Base-by-base conservation (phyloP, 2,888 invertebrate species). In the Leptinotarsa tumamoca region DNA sequence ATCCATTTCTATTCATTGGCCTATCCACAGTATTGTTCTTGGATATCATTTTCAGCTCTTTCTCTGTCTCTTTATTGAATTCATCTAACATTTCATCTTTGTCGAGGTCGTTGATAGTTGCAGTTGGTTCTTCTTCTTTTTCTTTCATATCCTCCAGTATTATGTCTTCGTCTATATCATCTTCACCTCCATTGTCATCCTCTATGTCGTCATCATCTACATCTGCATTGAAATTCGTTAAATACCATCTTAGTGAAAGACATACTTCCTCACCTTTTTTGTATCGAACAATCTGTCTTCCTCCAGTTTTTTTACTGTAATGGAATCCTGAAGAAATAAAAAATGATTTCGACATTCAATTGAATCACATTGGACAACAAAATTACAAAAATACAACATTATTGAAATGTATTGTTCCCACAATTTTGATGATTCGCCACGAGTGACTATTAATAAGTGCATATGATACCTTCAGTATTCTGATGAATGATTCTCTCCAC, bases 101-200 rank as follows among this genome's bases (percentile, higher is more conserved):
- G 58, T 76, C 79, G 43, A 73, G 50, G n/a, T 68, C 50, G 69
- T 76, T 76, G 2, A 72, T 76, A 0, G 78, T 75, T 3, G 58
- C 21, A 23, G 17, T 15, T 4, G 23, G 4, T 14, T 10, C 21
- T 18, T 21, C 58, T 58, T 58, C 58, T 15, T 75, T 70, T 54
- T 78, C 80, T 14, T 72, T 51, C 21, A 58, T 67, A 43, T 79
- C 79, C 58, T 78, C 77, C n/a, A 78, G 23, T 23, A 72, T 61
- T 52, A 79, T 76, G 21, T 78, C 77, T 49, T 74, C 77, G n/a
- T 77, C 76, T n/a, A 75, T 67, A 49, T 77, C 76, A 58, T 78
- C 74, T 4, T 78, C 72, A 18, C 77, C 79, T 17, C 77, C 78
- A 27, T 72, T 71, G 21, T 72, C 73, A n/a, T 82, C 80, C 21